phyloP scores from a whole-genome alignment of 2,888 invertebrate genomes.

The Patella ulyssiponensis region DNA sequence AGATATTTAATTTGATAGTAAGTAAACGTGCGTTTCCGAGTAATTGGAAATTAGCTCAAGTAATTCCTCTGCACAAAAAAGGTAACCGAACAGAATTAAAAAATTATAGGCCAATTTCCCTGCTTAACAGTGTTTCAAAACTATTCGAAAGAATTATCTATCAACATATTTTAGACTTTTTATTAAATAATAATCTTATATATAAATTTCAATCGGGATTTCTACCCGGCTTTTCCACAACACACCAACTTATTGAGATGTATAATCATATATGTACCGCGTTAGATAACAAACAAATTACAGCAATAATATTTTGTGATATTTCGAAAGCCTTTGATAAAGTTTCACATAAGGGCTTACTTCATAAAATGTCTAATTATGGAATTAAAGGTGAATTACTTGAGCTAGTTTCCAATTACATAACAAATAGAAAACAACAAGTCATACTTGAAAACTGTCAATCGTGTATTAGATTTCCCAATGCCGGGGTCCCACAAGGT shows the following conservation, averaged over 20 bases:
- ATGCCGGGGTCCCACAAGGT: neutral
- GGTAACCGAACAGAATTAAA: constrained; percentile 29
- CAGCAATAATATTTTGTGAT: constrained; percentile 39
- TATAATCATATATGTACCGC: constrained; percentile 31
- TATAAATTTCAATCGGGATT: constrained; percentile 42
- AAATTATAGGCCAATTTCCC: constrained; percentile 42
- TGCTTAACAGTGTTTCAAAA: constrained; percentile 36
- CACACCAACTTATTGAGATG: constrained; percentile 40
- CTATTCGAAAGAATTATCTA: constrained; percentile 39
- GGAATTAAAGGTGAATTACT: constrained; percentile 14
- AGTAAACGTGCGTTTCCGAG: constrained; percentile 25
- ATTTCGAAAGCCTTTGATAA: constrained; percentile 31
- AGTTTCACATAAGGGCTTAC: neutral
- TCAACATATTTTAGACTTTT: constrained; percentile 33
- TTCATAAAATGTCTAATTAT: constrained; percentile 19
- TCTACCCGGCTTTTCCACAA: constrained; percentile 36
- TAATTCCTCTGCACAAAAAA: constrained; percentile 41
- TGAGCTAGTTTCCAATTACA: neutral
- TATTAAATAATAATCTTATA: constrained; percentile 34
- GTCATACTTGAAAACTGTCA: neutral
- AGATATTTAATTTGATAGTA: no score
- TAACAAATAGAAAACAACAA: neutral
- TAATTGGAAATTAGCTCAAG: constrained; percentile 38
- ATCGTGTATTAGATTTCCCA: neutral
- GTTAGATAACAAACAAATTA: constrained; percentile 30